Evolutionary conservation across 2,797 vertebrate species (phyloP), one percentile per base, ranked within the genome.

Genomic region (Bovichtus diacanthus): DNA sequence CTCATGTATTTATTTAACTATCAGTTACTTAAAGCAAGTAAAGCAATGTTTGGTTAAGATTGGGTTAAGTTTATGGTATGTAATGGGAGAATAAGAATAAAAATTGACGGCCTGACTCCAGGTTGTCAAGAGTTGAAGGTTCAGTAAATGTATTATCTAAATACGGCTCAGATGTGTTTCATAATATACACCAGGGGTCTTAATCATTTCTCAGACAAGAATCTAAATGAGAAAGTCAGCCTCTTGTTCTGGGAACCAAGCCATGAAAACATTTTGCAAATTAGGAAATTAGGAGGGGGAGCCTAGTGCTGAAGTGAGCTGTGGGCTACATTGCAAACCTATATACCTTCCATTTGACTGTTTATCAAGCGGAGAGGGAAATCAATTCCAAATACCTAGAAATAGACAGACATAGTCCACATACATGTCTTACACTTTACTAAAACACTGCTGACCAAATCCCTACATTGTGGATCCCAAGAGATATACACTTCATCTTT

Each of bases 231-330:
- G 74, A 66, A 74, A 70, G 63, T 68, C 51, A 67, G 65, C 67
- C 60, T 67, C 50, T 72, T 73, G 43, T 72, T 82, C 68, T 43
- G 70, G 78, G 80, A 83, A 44, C n/a, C 27, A 25, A 70, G 71
- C 74, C 81, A 77, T 55, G 62, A 73, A 78, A 76, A 81, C 59
- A 75, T 82, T 81, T 19, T 70, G 61, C 47, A 79, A 73, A 81
- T 81, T 67, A 78, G 56, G 50, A 78, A 85, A 80, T 80, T 68
- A 80, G 62, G 18, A 78, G 59, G 29, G 44, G 27, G 69, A 65
- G 39, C 63, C 67, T 73, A 61, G 56, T 62, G 62, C 78, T 65
- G 66, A 64, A 76, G 67, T 41, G 67, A 78, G 80, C 56, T 70
- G 21, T 16, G 25, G 64, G 73, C 38, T 41, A 43, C 21, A 70